Evolutionary conservation across 2,113 vertebrate genomes (phyloP).

Genomic region (Scophthalmus maximus): DNA sequence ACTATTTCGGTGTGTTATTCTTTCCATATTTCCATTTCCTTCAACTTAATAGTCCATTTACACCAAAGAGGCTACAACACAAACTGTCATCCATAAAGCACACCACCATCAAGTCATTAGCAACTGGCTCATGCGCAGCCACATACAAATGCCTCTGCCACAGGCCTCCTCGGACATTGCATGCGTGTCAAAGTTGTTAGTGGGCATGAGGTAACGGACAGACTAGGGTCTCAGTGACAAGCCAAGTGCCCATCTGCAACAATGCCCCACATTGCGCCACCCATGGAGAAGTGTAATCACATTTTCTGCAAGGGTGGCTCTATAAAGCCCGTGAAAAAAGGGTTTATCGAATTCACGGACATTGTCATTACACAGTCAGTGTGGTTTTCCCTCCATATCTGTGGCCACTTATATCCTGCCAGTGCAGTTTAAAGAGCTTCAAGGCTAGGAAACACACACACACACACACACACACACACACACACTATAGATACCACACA

Average conservation of each 20-base stretch:
- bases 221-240: constrained; percentile 37
- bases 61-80: constrained; percentile 23
- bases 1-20: constrained; percentile 27
- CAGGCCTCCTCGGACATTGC: constrained; percentile 17
- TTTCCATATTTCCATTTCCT: constrained; percentile 18
- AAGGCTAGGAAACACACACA: constrained; percentile 33
- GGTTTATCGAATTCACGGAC: constrained; percentile 79
- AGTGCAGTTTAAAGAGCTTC: constrained; percentile 61
- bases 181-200: constrained; percentile 23
- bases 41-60: constrained; percentile 30
- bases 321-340: constrained; percentile 69
- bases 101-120: constrained; percentile 60
- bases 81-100: constrained; percentile 26
- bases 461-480: constrained; percentile 15
- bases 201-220: constrained; percentile 27
- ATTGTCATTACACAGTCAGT: constrained; percentile 72
- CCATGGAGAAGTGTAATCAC: constrained; percentile 74
- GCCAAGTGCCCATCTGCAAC: constrained; percentile 13
- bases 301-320: constrained; percentile 76
- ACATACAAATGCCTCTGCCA: constrained; percentile 4
- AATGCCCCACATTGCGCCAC: constrained; percentile 46
- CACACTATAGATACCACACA: constrained; percentile 43
- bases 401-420: constrained; percentile 66
- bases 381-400: constrained; percentile 60
- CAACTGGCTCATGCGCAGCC: constrained; percentile 19